Evolutionary conservation across 2,113 vertebrate genomes (phyloP), one percentile per base, ranked within the genome.

Genomic region (Verasper variegatus): DNA sequence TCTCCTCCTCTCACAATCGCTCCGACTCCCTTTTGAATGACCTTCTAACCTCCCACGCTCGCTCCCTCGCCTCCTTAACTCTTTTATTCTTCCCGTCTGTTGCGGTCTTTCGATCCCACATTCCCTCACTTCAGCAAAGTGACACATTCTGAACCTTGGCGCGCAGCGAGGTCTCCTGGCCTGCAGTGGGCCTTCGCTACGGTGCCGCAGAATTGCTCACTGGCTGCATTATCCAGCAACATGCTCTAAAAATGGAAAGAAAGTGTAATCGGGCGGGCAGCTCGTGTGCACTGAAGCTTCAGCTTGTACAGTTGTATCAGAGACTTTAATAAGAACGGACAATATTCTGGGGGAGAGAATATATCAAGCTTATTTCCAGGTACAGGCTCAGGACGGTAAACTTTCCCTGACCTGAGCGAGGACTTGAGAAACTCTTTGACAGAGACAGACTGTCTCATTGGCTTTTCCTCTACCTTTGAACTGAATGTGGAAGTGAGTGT

Each of bases 271-370:
- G 64, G 84, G 79, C 76, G 31, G 80, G 76, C 80, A 78, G 80
- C 54, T 23, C 60, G 65, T 81, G 83, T 87, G 83, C 84, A 80
- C 78, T 71, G 81, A 62, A 87, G 88, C 88, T 81, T 64, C 76
- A 64, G 80, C 85, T 70, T 70, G 70, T 78, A 42, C 56, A 31
- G 12, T 72, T 52, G 82, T 86, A 81, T 80, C 78, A 63, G 71
- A 85, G 80, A 92, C 66, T 82, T 61, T 92, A 92, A 93, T 90
- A 76, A 86, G 88, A 92, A 87, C 60, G 84, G 91, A 92, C 90
- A 90, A 79, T 77, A 37, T 82, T 88, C 84, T 88, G 86, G 17
- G 70, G 56, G 57, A 68, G 79, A 74, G 68, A 78, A 64, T 80
- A 86, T 84, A 76, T 89, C 63, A 79, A 71, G 72, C 82, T 74